These are phyloP conservation scores for Oryzias dopingdopingensis DNA, from an alignment of 2,797 vertebrate genomes.

Conservation along the genomic window DNA sequence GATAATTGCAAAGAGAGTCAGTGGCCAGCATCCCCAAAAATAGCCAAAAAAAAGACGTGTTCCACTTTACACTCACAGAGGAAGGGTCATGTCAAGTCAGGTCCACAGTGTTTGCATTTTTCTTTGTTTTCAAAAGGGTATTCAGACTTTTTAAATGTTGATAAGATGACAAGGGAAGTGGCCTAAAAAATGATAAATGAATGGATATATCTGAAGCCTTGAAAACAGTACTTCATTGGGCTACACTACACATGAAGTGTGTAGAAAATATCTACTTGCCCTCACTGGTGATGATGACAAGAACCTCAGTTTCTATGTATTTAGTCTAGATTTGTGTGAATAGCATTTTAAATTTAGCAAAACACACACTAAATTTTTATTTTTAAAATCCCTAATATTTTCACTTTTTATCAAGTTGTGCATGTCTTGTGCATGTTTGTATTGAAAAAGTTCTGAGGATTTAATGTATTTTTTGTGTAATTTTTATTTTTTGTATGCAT, in stretches of 20 bases:
- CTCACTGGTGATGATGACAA: too few species aligned
- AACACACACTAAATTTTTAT: background rate
- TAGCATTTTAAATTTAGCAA: constrained; percentile 2
- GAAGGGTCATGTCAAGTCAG: constrained; percentile 25
- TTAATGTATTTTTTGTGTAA: too few species aligned
- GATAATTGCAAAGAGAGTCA: constrained; percentile 58
- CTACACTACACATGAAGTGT: too few species aligned
- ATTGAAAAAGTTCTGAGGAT: too few species aligned
- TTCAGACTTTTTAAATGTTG: background rate
- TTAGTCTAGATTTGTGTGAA: too few species aligned
- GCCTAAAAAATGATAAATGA: too few species aligned
- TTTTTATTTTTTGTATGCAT: too few species aligned
- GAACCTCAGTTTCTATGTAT: too few species aligned
- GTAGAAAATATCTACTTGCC: too few species aligned
- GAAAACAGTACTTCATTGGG: too few species aligned
- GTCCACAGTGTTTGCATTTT: constrained; percentile 10
- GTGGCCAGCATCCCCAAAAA: constrained; percentile 40
- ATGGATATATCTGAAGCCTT: too few species aligned
- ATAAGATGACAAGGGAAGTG: too few species aligned
- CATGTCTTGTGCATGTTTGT: background rate
- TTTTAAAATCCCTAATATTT: background rate
- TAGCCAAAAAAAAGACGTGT: constrained; percentile 20
- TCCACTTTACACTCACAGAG: constrained; percentile 21
- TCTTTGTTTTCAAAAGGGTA: constrained; percentile 12
- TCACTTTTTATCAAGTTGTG: background rate